Base-by-base conservation (phyloP, 2,888 invertebrate species). In the Thereva unica region DNA sequence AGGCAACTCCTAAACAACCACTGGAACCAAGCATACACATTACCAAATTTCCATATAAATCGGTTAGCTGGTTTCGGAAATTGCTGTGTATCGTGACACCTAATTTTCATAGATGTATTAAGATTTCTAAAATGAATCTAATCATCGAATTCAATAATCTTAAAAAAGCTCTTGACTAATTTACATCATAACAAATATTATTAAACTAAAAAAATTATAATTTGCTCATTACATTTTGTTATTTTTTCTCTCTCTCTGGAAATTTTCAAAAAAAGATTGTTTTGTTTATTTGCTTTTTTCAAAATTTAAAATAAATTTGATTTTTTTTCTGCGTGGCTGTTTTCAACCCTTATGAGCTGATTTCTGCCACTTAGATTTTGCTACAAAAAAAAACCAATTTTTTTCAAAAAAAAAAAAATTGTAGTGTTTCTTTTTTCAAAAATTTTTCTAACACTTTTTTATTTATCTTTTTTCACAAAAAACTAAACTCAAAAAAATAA, bases 381-480 rank as follows among this genome's bases (percentile, higher is more conserved):
- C 12, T 53, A 38, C 5, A 40, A 64, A 40, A 40, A 50, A 9
- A 42, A 64, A 38, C 10, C 23, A 40, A 12, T 34, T 38, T 35
- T 44, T 44, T 54, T 12, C 10, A 12, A 23, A 23, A 23, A 23
- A 23, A 23, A 23, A 23, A 23, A 23, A 23, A 23, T 52, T 9
- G 7, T 8, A 40, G 23, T 35, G 23, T 52, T 35, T 64, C 37
- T 53, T 52, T 53, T 63, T 37, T 63, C 41, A 49, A 49, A 63
- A 67, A 56, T 45, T 56, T 61, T 53, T 54, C 52, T 70, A 59
- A 10, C 66, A 67, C 56, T 67, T 35, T 55, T 44, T 40, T 61
- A 37, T 45, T 12, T 47, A 35, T 12, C 44, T 59, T 23, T 23
- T 23, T 23, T 23, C 23, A 23, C 23, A 23, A 23, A 23, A 23